These are phyloP conservation scores for Ylistrum balloti DNA, from an alignment of 1,140 invertebrate species.

Conservation along the genomic window DNA sequence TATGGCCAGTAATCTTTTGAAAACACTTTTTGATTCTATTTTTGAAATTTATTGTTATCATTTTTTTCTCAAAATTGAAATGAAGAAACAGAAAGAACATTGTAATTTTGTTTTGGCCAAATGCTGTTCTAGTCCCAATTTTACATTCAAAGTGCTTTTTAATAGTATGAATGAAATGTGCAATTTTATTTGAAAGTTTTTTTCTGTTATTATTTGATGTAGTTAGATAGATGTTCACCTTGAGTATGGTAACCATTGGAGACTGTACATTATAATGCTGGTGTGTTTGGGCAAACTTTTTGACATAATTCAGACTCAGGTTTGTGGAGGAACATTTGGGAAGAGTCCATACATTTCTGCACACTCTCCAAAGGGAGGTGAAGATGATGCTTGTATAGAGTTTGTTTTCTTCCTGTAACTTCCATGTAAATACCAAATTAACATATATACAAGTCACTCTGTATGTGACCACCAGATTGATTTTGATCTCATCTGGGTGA, in stretches of 20 bases:
- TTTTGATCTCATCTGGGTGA: background rate
- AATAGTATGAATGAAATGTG: background rate
- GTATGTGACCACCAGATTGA: background rate
- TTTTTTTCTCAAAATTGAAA: background rate
- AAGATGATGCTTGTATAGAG: background rate
- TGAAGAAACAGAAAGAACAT: background rate
- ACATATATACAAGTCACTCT: background rate
- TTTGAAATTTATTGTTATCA: background rate
- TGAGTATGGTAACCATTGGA: constrained; percentile 2
- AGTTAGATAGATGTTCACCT: constrained; percentile 1
- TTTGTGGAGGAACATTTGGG: background rate
- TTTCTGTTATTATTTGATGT: background rate
- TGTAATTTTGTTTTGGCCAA: background rate
- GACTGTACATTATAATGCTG: background rate
- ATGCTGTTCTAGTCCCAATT: constrained; percentile 17
- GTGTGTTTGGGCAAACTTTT: background rate
- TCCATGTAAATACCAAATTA: background rate
- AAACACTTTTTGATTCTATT: background rate
- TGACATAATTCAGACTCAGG: background rate
- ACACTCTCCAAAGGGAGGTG: background rate
- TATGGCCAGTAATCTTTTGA: background rate
- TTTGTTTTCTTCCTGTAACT: background rate
- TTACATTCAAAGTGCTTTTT: background rate
- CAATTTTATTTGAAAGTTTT: background rate
- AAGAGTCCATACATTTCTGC: background rate